Percentiles rank a stretch among this genome's conserved stretches.
Conservation (phyloP, 2,888 invertebrate genomes). For the Gortyna flavago region DNA sequence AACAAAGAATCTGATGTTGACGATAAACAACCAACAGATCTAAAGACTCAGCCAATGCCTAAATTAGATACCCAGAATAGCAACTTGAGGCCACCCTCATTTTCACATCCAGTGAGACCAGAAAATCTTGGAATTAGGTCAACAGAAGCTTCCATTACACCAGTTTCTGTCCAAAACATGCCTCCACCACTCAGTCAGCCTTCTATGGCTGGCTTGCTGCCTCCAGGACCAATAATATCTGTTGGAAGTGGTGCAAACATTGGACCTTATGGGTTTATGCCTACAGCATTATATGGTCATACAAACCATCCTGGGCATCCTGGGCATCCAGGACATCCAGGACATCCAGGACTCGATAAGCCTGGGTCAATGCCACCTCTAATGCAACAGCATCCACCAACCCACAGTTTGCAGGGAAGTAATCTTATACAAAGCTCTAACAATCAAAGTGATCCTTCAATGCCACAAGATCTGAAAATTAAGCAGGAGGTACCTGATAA, state of each 20-base stretch:
- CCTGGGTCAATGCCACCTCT: constrained; percentile 82
- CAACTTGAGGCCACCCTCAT: constrained; percentile 79
- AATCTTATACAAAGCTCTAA: constrained; percentile 78
- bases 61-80: constrained; percentile 80
- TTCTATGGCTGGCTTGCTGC: constrained; percentile 89
- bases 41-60: constrained; percentile 83
- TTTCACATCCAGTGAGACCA: constrained; percentile 82
- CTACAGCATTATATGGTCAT: constrained; percentile 85
- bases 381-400: constrained; percentile 83
- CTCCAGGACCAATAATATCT: constrained; percentile 90
- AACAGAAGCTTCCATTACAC: constrained; percentile 79
- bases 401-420: constrained; percentile 79
- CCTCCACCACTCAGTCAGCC: constrained; percentile 88
- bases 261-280: constrained; percentile 91
- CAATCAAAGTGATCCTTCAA: constrained; percentile 84
- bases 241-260: constrained; percentile 90
- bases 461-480: constrained; percentile 89
- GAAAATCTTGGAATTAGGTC: constrained; percentile 85
- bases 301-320: constrained; percentile 65
- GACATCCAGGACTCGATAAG: constrained; percentile 83
- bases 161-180: constrained; percentile 84
- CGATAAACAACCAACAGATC: constrained; percentile 87
- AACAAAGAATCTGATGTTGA: constrained; percentile 85
- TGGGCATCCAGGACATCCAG: constrained; percentile 42
- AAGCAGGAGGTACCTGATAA: constrained; percentile 89